Evolutionary conservation across 2,113 vertebrate species (phyloP).

Genomic region (Gopherus flavomarginatus): DNA sequence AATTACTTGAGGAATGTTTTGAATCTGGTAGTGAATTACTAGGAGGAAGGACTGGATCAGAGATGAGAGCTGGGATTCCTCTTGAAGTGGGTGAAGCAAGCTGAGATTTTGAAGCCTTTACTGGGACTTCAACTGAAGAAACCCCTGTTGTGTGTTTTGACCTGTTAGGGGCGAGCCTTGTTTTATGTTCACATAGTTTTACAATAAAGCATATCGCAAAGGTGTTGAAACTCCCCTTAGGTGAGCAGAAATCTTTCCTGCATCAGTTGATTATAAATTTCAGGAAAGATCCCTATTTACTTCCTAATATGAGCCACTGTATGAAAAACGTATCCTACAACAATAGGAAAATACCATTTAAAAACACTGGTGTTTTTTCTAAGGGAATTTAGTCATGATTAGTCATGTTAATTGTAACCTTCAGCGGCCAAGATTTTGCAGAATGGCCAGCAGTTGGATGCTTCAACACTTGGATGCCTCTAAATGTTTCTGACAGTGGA

Average conservation of each 20-base stretch:
- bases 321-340: neutral
- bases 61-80: neutral
- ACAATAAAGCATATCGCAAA: neutral
- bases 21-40: neutral
- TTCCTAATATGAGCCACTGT: neutral
- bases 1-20: neutral
- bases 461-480: neutral
- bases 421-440: neutral
- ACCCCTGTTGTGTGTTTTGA: neutral
- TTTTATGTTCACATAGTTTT: neutral
- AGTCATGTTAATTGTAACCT: neutral
- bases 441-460: neutral
- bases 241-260: neutral
- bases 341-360: neutral
- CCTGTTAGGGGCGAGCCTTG: neutral
- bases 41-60: neutral
- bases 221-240: neutral
- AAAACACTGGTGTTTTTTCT: neutral
- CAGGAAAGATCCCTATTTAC: no score
- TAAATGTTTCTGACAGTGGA: neutral
- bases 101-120: neutral
- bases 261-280: neutral
- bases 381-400: neutral
- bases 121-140: neutral
- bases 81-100: neutral